A percentile compares a stretch with the other conserved stretches of the same genome.
Evolutionary conservation across 53 echinoderm and acorn worm genomes (phyloP).

Genomic region (Actinopyga echinites): DNA sequence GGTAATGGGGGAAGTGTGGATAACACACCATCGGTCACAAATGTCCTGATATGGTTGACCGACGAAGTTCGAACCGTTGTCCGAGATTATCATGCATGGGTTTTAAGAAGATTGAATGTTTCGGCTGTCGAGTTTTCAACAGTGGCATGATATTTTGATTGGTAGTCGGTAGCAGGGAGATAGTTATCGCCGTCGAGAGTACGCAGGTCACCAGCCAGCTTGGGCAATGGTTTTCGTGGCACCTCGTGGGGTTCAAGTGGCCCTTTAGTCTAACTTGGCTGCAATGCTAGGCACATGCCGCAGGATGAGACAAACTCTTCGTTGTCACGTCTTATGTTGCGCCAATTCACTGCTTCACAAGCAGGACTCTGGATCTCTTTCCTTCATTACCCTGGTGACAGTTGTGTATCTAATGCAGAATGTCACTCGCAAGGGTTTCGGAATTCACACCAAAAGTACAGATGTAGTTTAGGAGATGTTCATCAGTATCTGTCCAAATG

Average conservation of each 20-base stretch:
- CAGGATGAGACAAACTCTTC: constrained; percentile 42
- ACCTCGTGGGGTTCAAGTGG: constrained; percentile 17
- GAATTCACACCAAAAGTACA: constrained; percentile 53
- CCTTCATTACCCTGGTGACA: constrained; percentile 40
- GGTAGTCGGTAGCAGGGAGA: constrained; percentile 25
- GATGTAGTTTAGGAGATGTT: not conserved
- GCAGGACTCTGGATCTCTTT: constrained; percentile 50
- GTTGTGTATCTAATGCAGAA: constrained; percentile 49
- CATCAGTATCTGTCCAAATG: too few relatives aligned
- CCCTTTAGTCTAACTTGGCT: not conserved
- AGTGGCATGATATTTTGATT: too few relatives aligned
- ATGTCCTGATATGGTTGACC: too few relatives aligned
- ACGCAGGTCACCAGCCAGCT: constrained; percentile 38
- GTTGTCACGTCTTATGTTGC: constrained; percentile 31
- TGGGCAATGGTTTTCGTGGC: constrained; percentile 48
- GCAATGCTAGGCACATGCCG: constrained; percentile 32
- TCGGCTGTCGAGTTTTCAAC: too few relatives aligned
- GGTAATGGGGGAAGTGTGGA: too few relatives aligned
- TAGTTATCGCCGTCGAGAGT: not conserved
- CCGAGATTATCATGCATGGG: too few relatives aligned
- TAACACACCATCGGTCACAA: too few relatives aligned
- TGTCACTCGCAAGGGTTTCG: constrained; percentile 33
- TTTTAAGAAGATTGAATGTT: too few relatives aligned
- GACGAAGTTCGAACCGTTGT: too few relatives aligned
- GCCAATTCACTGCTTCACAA: constrained; percentile 68